phyloP scores from a whole-genome alignment of 2,888 invertebrate genomes.

The Eustalomyia histrio region DNA sequence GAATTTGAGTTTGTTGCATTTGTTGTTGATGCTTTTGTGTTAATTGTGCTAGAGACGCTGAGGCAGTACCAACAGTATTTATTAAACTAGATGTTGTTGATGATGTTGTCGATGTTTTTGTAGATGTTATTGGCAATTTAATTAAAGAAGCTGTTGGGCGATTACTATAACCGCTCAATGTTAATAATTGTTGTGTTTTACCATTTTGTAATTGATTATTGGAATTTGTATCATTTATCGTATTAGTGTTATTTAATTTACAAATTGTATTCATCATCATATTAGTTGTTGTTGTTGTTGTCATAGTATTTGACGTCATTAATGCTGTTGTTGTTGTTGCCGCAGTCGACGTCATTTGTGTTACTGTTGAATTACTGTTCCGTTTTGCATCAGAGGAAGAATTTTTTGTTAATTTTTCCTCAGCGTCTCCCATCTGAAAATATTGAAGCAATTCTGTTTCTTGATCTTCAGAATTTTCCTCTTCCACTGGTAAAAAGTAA shows the following conservation, averaged over 20 bases:
- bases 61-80: constrained; percentile 77
- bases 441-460: constrained; percentile 92
- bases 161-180: constrained; percentile 20
- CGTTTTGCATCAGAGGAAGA: constrained; percentile 77
- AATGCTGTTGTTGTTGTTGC: constrained; percentile 50
- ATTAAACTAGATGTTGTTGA: constrained; percentile 72
- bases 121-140: constrained; percentile 78
- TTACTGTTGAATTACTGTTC: constrained; percentile 74
- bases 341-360: constrained; percentile 79
- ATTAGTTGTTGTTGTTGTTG: constrained; percentile 26
- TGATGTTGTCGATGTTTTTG: constrained; percentile 73
- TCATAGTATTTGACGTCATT: constrained; percentile 36
- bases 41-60: constrained; percentile 79
- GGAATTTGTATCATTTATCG: constrained; percentile 26
- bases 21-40: constrained; percentile 78
- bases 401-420: constrained; percentile 76
- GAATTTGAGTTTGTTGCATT: constrained; percentile 66
- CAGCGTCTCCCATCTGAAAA: constrained; percentile 82
- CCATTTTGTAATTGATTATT: constrained; percentile 52
- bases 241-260: constrained; percentile 15
- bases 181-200: constrained; percentile 37
- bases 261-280: constrained; percentile 35
- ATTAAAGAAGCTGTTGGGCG: constrained; percentile 17
- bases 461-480: constrained; percentile 87
- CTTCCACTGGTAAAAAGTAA: constrained; percentile 83